Evolutionary conservation across 2,888 invertebrate species (phyloP).

Genomic region (Dryadula phaetusa): DNA sequence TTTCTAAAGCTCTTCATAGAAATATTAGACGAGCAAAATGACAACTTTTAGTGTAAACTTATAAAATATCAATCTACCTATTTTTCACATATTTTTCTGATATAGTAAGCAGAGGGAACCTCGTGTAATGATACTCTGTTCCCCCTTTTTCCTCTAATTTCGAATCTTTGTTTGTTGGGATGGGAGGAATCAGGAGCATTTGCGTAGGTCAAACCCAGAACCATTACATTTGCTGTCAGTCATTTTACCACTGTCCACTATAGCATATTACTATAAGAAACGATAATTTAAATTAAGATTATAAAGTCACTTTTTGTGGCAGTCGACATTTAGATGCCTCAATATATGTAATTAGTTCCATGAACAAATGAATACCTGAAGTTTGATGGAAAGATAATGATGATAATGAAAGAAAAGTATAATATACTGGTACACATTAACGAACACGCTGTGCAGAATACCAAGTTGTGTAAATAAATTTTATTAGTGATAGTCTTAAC

Average conservation of each 20-base stretch:
- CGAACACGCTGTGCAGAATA: background rate
- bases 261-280: background rate
- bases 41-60: background rate
- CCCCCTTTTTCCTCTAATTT: no score
- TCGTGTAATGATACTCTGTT: no score
- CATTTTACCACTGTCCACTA: background rate
- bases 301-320: conserved; percentile 7
- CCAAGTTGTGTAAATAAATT: background rate
- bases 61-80: background rate
- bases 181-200: no score
- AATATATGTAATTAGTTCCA: conserved; percentile 16
- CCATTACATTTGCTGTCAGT: no score
- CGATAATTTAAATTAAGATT: conserved; percentile 8
- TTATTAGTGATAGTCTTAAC: conserved; percentile 11
- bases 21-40: conserved; percentile 24
- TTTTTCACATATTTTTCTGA: background rate
- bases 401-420: conserved; percentile 14
- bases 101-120: no score
- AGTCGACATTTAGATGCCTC: conserved; percentile 18
- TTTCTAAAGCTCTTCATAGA: conserved; percentile 27
- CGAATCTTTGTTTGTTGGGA: no score
- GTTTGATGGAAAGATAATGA: conserved; percentile 26
- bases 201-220: background rate
- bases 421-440: conserved; percentile 14
- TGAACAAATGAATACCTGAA: conserved; percentile 17